Conservation (phyloP, 2,888 invertebrate species). For the Tenodera sinensis region DNA sequence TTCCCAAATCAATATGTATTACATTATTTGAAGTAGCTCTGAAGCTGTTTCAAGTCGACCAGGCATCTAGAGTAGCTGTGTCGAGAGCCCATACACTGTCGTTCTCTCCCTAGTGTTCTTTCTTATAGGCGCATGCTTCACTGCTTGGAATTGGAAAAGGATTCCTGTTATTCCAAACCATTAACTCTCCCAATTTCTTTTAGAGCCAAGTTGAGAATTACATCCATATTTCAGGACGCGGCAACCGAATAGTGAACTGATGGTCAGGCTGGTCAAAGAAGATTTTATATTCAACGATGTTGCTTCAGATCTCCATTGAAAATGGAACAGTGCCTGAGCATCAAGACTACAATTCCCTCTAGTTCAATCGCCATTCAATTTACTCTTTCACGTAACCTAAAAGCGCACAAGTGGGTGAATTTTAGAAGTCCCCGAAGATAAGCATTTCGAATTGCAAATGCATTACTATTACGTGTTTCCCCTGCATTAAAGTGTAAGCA, state of each 20-base stretch:
- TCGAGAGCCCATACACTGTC: background rate
- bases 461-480: too few species aligned
- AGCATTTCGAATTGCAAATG: too few species aligned
- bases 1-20: too few species aligned
- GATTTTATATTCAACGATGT: background rate
- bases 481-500: too few species aligned
- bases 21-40: background rate
- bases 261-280: background rate
- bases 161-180: conserved; percentile 27
- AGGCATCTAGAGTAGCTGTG: background rate
- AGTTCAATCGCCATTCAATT: background rate
- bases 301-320: background rate
- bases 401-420: background rate
- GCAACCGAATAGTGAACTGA: background rate
- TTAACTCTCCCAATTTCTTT: conserved; percentile 18
- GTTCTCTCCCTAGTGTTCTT: background rate
- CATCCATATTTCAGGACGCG: conserved; percentile 6
- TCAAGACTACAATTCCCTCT: background rate
- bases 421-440: background rate
- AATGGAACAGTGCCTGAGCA: background rate
- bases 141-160: conserved; percentile 20
- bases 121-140: background rate
- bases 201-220: conserved; percentile 18
- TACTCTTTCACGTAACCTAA: background rate
- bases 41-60: background rate